Evolutionary conservation across 2,888 invertebrate species (phyloP), one percentile per base, ranked within the genome.

Genomic region (Gandaritis pyraliata): DNA sequence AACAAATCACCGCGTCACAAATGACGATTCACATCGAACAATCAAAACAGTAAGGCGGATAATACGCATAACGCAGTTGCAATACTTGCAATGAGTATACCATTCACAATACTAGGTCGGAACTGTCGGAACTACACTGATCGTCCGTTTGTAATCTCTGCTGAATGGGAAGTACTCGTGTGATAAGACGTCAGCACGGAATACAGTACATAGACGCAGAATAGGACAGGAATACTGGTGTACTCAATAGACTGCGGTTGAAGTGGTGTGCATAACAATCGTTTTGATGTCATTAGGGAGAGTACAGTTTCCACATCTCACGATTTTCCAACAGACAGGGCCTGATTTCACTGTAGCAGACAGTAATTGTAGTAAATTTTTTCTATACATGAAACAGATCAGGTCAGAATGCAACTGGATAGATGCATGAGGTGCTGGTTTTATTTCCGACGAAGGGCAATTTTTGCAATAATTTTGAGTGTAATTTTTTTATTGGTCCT

Each of bases 71-170:
- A 59, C 49, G n/a, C 33, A 59, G 43, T 10, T 10, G 16, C 39
- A 13, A 43, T n/a, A n/a, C n/a, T n/a, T n/a, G 43, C 53, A 48
- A 54, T 48, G 36, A 43, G 49, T 30, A 11, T 5, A 36, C 46
- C 58, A 41, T 54, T 58, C 62, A 52, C 39, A 58, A 23, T 38
- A 48, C 36, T 18, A 10, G 47, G 43, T 63, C 62, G 66, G 64
- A 68, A 70, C 63, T 64, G 23, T n/a, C n/a, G n/a, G n/a, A n/a
- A n/a, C n/a, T n/a, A 65, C 65, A 67, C 39, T 49, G 36, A 65
- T 65, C 71, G 71, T 73, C 76, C 73, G 74, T 68, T 68, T 64
- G 66, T 78, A 82, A 79, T 82, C 82, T 78, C 62, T 62, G 71
- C 74, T 75, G 74, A 77, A 78, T 78, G 81, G 77, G 82, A 75